A percentile compares a stretch with the other conserved stretches of the same genome.
Evolutionary conservation across 2,888 invertebrate genomes (phyloP).

Genomic region (Drosophila borborema): DNA sequence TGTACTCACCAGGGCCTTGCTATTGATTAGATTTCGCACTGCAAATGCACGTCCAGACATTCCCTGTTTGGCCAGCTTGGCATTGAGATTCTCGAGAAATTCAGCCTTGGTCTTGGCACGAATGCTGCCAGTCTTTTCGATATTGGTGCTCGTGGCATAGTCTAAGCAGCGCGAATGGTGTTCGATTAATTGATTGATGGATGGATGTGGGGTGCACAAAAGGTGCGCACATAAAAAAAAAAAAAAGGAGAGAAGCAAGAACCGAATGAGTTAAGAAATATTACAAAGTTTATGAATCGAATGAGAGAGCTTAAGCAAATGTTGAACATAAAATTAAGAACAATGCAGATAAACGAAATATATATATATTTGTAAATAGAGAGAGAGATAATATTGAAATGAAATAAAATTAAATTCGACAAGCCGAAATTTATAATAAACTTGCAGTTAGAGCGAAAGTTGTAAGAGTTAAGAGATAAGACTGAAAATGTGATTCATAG

Average conservation of each 20-base stretch:
- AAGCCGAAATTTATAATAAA: neutral
- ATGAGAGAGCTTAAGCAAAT: constrained; percentile 25
- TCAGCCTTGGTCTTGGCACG: constrained; percentile 86
- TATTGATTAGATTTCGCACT: constrained; percentile 91
- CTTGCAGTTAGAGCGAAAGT: neutral
- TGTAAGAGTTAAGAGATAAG: neutral
- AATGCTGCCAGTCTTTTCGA: constrained; percentile 85
- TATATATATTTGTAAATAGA: neutral
- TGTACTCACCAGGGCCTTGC: constrained; percentile 88
- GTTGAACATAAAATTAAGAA: constrained; percentile 12
- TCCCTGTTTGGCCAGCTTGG: constrained; percentile 89
- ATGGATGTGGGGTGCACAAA: constrained; percentile 39
- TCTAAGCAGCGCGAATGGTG: constrained; percentile 60
- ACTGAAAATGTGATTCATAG: neutral
- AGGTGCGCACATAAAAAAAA: constrained; percentile 38
- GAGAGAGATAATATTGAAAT: neutral
- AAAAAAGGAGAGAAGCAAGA: constrained; percentile 42
- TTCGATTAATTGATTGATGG: constrained; percentile 1
- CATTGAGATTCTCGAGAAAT: constrained; percentile 93
- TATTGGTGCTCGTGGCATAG: constrained; percentile 85
- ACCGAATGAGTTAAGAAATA: constrained; percentile 17
- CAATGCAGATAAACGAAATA: constrained; percentile 30
- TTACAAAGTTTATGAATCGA: constrained; percentile 5
- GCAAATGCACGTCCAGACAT: constrained; percentile 88
- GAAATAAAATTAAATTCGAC: neutral